These are phyloP conservation scores for Labroides dimidiatus DNA, from an alignment of 2,797 vertebrate genomes.

Conservation along the genomic window DNA sequence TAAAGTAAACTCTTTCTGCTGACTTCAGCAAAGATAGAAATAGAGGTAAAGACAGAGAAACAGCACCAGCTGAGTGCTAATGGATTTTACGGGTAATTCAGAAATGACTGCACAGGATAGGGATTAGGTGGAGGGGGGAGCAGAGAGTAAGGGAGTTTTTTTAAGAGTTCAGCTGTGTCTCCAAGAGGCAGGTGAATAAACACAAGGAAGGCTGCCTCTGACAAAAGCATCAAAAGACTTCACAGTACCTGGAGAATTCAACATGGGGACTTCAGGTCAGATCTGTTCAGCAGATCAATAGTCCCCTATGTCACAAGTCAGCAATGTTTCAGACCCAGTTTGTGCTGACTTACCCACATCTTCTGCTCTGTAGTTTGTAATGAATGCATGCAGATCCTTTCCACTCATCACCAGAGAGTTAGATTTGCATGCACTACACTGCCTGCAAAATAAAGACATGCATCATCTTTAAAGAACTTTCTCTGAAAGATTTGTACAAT, in stretches of 20 bases:
- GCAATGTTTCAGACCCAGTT: conserved; percentile 23
- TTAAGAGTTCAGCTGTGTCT: conserved; percentile 60
- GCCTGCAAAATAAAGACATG: conserved; percentile 29
- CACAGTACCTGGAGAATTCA: conserved; percentile 52
- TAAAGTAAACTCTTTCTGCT: conserved; percentile 57
- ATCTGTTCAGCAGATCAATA: conserved; percentile 50
- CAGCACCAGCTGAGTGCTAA: conserved; percentile 32
- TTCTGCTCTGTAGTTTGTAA: conserved; percentile 69
- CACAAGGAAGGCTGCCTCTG: conserved; percentile 47
- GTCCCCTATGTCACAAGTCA: conserved; percentile 40
- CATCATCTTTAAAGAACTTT: not conserved
- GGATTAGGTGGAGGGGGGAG: conserved; percentile 1
- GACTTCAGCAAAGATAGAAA: conserved; percentile 53
- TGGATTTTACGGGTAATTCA: conserved; percentile 36
- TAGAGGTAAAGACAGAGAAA: conserved; percentile 36
- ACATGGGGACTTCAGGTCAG: conserved; percentile 46
- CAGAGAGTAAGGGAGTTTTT: conserved; percentile 16
- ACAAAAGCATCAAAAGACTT: conserved; percentile 60
- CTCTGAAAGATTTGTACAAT: not conserved
- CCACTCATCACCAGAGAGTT: conserved; percentile 78
- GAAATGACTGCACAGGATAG: conserved; percentile 32
- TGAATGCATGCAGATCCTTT: conserved; percentile 64
- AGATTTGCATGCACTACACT: conserved; percentile 8
- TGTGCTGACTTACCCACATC: conserved; percentile 79
- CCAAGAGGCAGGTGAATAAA: conserved; percentile 72